Evolutionary conservation across 2,888 invertebrate genomes (phyloP).

Genomic region (Dorcus hopei): DNA sequence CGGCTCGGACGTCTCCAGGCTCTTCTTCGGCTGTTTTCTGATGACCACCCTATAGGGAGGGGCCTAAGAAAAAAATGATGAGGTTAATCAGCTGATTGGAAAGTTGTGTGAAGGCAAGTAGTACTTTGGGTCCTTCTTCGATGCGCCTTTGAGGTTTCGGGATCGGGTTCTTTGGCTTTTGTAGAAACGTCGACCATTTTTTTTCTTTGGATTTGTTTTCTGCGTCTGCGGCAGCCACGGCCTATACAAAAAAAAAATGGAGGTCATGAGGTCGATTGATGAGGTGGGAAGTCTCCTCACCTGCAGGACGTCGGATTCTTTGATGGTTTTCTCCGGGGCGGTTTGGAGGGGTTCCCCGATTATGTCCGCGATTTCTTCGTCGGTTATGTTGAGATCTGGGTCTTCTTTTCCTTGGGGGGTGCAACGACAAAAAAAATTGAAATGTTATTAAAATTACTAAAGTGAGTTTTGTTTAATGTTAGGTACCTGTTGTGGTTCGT

Average conservation of each 20-base stretch:
- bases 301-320: background rate
- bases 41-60: conserved; percentile 44
- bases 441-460: background rate
- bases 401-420: conserved; percentile 5
- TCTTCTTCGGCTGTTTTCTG: conserved; percentile 40
- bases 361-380: conserved; percentile 25
- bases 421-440: background rate
- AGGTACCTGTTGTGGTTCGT: background rate
- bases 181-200: conserved; percentile 72
- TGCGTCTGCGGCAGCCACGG: background rate
- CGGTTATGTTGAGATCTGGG: conserved; percentile 24
- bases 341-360: conserved; percentile 14
- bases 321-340: conserved; percentile 2
- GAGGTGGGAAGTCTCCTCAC: background rate
- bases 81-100: background rate
- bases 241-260: background rate
- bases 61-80: conserved; percentile 1
- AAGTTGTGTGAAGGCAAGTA: conserved; percentile 2
- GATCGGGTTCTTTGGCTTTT: conserved; percentile 68
- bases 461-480: background rate
- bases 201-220: conserved; percentile 55
- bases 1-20: conserved; percentile 25
- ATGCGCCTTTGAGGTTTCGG: conserved; percentile 48
- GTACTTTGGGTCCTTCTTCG: conserved; percentile 35
- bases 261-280: too few relatives aligned